Base-by-base conservation (phyloP, 1,140 invertebrate genomes). In the Nasonia longicornis region DNA sequence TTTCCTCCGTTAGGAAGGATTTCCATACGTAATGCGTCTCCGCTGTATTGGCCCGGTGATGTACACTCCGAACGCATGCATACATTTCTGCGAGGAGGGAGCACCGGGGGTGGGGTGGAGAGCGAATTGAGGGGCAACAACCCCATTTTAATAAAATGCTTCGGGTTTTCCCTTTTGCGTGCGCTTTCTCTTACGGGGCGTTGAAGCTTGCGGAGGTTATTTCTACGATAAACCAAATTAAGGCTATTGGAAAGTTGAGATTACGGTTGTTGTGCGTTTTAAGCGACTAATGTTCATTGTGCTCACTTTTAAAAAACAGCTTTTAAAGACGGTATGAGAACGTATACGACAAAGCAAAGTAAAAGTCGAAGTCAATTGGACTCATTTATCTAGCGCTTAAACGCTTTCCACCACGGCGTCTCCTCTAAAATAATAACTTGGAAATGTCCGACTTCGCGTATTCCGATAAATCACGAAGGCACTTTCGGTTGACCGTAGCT, bases 381-480 rank as follows among this genome's bases (percentile, higher is more conserved):
- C 12, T 52, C 12, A 4, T 52, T 48, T 14, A 52, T 14, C 42
- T 10, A 10, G 4, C 14, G 12, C 45, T 14, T 16, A 12, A 48
- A 45, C 42, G 10, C 45, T 16, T 16, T 48, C 14, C 52, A n/a
- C 52, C 3, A 20, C 52, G 16, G 52, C 52, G 52, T 58, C 52
- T 58, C 16, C 52, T 7, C 31, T 35, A 52, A 52, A 58, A 58
- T n/a, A n/a, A 20, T 58, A 58, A 58, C 16, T 58, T 14, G 16
- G 20, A 58, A 58, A 58, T 3, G 52, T 1, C 20, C 16, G 66
- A 12, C 26, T 71, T 71, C 16, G 2, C 31, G 11, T 4, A 35
- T 71, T n/a, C 31, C 20, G 35, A 71, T 85, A 80, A 83, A 82
- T 82, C 85, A 84, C 85, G 85, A 85, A 83, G 85, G 77, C 77